Base-by-base conservation (phyloP, 1,140 invertebrate species). In the Polypedilum pembai region DNA sequence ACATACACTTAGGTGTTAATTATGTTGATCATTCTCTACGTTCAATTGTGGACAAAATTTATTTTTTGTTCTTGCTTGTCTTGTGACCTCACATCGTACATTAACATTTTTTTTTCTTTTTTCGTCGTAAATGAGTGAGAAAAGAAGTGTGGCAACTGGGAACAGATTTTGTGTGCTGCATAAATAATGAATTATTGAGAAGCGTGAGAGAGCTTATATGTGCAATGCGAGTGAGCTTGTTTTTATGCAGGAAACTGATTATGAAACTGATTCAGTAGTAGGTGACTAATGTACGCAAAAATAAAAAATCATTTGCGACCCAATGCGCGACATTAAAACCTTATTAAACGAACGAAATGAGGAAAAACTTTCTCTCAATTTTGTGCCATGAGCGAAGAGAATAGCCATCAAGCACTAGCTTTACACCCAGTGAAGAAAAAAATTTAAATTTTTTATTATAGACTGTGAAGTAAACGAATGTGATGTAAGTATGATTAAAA, bases 161-260 rank as follows among this genome's bases (percentile, higher is more conserved):
- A 56, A 56, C 45, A 56, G n/a, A 56, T 12, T n/a, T 56, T 12
- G 45, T 56, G 10, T 56, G 12, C 45, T 15, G 45, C 45, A 56
- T 56, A 56, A 56, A 56, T 56, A 56, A 56, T 56, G n/a, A n/a
- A n/a, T n/a, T 56, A 56, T 56, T 56, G 45, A 56, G 45, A 56
- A 56, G 10, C n/a, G 15, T 56, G 12, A 56, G 24, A 33, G 24
- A 33, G 45, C 45, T n/a, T n/a, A 56, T 56, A 12, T n/a, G 24
- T 56, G 45, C 45, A 56, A 12, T n/a, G n/a, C 12, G 12, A 56
- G 24, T 5, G 24, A 33, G 24, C 24, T 33, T 33, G 24, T 33
- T 33, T 33, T 33, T 33, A 56, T 56, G 45, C 7, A 56, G 45
- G 45, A 56, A 56, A n/a, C 12, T 12, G n/a, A n/a, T 56, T 56